phyloP scores from a whole-genome alignment of 2,888 invertebrate genomes.

The Euspilapteryx auroguttella region DNA sequence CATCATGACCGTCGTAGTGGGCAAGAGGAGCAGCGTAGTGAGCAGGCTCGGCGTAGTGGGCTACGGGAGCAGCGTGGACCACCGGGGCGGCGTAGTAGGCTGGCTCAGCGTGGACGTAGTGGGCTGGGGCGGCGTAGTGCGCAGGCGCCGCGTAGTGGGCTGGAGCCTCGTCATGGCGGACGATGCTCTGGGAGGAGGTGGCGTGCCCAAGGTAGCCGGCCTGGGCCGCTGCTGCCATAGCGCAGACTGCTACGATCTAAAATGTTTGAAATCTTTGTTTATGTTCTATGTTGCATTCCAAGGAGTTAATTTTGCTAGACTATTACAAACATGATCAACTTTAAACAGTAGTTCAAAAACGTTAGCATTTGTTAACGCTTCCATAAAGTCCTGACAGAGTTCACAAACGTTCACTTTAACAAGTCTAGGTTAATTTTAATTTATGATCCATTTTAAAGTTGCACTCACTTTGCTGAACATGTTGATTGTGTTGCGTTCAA shows the following conservation, averaged over 20 bases:
- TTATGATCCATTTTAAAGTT: not conserved
- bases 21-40: slow-evolving; percentile 14
- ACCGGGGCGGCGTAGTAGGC: slow-evolving; percentile 9
- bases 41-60: too few relatives aligned
- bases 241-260: slow-evolving; percentile 33
- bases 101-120: slow-evolving; percentile 11
- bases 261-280: too few relatives aligned
- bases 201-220: slow-evolving; percentile 43
- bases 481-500: slow-evolving; percentile 23
- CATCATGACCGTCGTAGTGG: slow-evolving; percentile 15
- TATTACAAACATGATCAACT: too few relatives aligned
- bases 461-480: slow-evolving; percentile 47
- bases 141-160: slow-evolving; percentile 34
- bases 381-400: too few relatives aligned
- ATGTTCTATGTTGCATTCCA: too few relatives aligned
- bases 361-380: too few relatives aligned
- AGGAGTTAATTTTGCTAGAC: too few relatives aligned
- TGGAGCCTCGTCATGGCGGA: slow-evolving; percentile 41
- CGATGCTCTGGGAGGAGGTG: slow-evolving; percentile 48
- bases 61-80: slow-evolving; percentile 9
- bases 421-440: slow-evolving; percentile 8
- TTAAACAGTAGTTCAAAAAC: too few relatives aligned
- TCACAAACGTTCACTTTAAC: too few relatives aligned
- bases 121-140: slow-evolving; percentile 21
- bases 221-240: slow-evolving; percentile 33